phyloP scores from a whole-genome alignment of 2,888 invertebrate species.

The Myopa tessellatipennis region DNA sequence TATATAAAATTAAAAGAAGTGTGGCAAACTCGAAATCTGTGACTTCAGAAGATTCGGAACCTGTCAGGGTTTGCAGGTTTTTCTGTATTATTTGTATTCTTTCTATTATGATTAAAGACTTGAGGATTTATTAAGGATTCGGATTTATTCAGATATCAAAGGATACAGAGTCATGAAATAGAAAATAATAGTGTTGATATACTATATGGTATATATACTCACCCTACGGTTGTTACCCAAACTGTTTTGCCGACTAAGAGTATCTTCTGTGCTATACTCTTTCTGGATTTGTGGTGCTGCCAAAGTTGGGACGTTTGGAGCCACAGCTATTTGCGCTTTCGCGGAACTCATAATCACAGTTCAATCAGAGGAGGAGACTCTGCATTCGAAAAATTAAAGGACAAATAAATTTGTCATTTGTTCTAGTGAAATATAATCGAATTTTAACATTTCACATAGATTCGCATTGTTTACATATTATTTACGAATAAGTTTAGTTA shows the following conservation, averaged over 20 bases:
- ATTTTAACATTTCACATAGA: no score
- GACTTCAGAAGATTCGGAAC: no score
- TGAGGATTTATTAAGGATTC: no score
- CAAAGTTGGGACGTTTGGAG: conserved; percentile 67
- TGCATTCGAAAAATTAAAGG: conserved; percentile 25
- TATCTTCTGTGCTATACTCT: conserved; percentile 56
- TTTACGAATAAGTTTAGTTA: neutral
- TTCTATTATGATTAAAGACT: no score
- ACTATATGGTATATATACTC: conserved; percentile 52
- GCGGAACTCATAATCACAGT: conserved; percentile 69
- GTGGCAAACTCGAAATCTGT: no score
- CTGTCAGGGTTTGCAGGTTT: no score
- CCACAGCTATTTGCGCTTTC: conserved; percentile 68
- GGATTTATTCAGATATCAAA: no score
- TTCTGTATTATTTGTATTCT: no score
- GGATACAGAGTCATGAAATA: no score
- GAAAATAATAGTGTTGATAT: no score
- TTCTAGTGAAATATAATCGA: neutral
- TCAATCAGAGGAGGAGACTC: conserved; percentile 54
- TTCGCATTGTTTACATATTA: neutral
- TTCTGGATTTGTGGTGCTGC: conserved; percentile 45
- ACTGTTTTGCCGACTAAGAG: conserved; percentile 66
- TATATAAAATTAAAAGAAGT: no score
- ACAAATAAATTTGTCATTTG: neutral
- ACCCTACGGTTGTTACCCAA: conserved; percentile 66